Base-by-base conservation (phyloP, 1,140 invertebrate species). In the Caenorhabditis brenneri region DNA sequence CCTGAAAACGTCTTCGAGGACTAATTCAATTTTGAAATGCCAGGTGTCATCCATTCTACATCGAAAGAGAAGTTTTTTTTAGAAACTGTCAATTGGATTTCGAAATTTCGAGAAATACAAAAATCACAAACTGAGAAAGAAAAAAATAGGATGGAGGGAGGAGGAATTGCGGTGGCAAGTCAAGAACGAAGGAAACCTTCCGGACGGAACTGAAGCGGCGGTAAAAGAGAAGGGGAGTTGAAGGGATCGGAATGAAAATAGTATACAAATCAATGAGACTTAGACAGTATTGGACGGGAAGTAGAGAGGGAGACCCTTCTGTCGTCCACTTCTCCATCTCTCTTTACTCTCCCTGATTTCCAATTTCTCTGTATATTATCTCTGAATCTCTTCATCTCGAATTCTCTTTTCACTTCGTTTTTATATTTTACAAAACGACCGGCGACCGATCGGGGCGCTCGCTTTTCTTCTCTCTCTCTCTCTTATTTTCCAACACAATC, bases 181-280 rank as follows among this genome's bases (percentile, higher is more conserved):
- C 65, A 42, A 74, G 65, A 65, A 65, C 60, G 60, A 65, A 22
- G 31, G 36, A 55, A 55, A 74, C 65, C 65, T 74, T 74, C 65
- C 65, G 65, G 65, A 74, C 65, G 65, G 65, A 74, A 74, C 65
- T 74, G 65, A 74, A 74, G 65, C 65, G 65, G 65, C 36, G 65
- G 65, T 12, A 74, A 74, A 27, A 74, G 36, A 74, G 65, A 42
- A 46, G 65, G 65, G 22, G 5, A 12, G 39, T 42, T 42, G 15
- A 42, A 15, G n/a, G 65, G 7, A 22, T 6, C 39, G 39, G 12
- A 42, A 42, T 6, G 39, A 42, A 12, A 4, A 74, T 6, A 46
- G 7, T 19, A 42, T 24, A 42, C 33, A 74, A 74, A 74, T 74
- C 65, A 74, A 36, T 42, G 65, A 74, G 65, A 74, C 33, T 15